phyloP scores from a whole-genome alignment of 2,888 invertebrate species.

The Argyresthia goedartella region DNA sequence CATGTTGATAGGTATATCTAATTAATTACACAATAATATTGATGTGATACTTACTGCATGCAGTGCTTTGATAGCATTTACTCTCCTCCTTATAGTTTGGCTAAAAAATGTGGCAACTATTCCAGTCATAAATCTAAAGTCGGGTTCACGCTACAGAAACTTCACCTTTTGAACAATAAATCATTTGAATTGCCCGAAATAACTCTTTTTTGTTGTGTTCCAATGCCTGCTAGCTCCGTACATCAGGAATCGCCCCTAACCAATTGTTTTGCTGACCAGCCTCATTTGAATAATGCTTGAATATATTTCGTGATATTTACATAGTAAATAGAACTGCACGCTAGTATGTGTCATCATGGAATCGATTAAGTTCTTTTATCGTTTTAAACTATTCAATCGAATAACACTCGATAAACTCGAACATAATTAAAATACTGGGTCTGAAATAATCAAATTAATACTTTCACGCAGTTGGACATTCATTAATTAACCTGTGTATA shows the following conservation, averaged over 20 bases:
- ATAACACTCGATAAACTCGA: too few species aligned
- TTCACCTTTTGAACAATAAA: constrained; percentile 24
- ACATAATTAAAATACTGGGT: too few species aligned
- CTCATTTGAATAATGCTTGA: constrained; percentile 14
- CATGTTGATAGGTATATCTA: too few species aligned
- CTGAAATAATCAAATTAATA: too few species aligned
- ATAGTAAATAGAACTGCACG: constrained; percentile 3
- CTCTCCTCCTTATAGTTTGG: too few species aligned
- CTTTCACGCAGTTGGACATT: too few species aligned
- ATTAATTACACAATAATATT: too few species aligned
- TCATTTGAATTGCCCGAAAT: constrained; percentile 44
- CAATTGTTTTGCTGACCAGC: constrained; percentile 3
- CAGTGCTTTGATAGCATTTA: too few species aligned
- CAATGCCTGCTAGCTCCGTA: neutral
- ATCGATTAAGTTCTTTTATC: constrained; percentile 1
- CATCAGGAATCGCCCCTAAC: neutral
- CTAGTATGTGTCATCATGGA: neutral
- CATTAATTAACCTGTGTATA: too few species aligned
- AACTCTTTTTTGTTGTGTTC: constrained; percentile 18
- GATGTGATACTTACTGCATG: too few species aligned
- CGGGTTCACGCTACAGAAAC: neutral
- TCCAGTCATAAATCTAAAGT: neutral
- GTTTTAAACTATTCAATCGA: neutral
- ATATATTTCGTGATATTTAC: constrained; percentile 9
- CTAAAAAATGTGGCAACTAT: too few species aligned